Conservation (phyloP, 1,140 invertebrate species). For the Halotydeus destructor region DNA sequence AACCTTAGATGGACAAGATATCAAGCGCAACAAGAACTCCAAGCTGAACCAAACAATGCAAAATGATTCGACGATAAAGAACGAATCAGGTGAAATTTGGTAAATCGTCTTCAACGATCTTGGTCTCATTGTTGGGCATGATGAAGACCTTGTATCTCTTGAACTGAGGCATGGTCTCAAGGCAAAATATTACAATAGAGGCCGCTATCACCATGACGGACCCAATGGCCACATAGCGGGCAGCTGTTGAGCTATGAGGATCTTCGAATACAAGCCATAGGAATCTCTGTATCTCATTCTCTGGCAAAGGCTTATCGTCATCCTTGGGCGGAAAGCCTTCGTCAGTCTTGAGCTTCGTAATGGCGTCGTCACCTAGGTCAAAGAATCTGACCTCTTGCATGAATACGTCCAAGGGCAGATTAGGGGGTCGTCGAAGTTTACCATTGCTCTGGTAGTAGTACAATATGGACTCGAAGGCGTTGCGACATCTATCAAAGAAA, state of each 20-base stretch:
- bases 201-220: slow-evolving; percentile 96
- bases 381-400: slow-evolving; percentile 98
- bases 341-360: slow-evolving; percentile 74
- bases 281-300: slow-evolving; percentile 87
- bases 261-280: slow-evolving; percentile 96
- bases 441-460: slow-evolving; percentile 99
- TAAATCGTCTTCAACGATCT: slow-evolving; percentile 85
- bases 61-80: slow-evolving; percentile 13
- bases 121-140: slow-evolving; percentile 70
- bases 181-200: slow-evolving; percentile 98
- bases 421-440: slow-evolving; percentile 79
- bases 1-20: slow-evolving; percentile 92
- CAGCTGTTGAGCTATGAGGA: slow-evolving; percentile 95
- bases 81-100: slow-evolving; percentile 92
- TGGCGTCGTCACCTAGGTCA: slow-evolving; percentile 86
- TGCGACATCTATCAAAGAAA: slow-evolving; percentile 97
- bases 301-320: slow-evolving; percentile 81
- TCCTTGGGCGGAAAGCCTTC: slow-evolving; percentile 30
- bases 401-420: slow-evolving; percentile 94
- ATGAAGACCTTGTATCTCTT: slow-evolving; percentile 97
- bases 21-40: slow-evolving; percentile 35
- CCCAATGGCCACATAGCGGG: slow-evolving; percentile 95
- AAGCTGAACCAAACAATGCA: not conserved
- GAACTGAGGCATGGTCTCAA: slow-evolving; percentile 97
- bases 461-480: slow-evolving; percentile 92